Evolutionary conservation across 2,888 invertebrate species (phyloP).

Genomic region (Candidula unifasciata): DNA sequence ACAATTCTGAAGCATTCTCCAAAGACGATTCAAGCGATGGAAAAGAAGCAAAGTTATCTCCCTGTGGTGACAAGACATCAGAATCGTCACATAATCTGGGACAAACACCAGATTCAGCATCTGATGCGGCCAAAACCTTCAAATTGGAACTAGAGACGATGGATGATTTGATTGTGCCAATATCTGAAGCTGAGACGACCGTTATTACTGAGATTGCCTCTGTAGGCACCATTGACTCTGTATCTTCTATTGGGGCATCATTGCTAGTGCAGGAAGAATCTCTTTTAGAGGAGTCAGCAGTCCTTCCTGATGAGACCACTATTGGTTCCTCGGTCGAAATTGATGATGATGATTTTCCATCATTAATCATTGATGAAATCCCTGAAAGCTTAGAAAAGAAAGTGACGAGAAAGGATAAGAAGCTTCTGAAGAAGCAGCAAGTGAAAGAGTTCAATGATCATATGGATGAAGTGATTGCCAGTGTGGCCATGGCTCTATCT

Average conservation of each 20-base stretch:
- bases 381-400: conserved; percentile 50
- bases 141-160: conserved; percentile 39
- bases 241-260: neutral
- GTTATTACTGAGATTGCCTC: conserved; percentile 42
- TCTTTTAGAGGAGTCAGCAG: neutral
- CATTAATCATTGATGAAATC: conserved; percentile 50
- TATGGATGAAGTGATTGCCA: conserved; percentile 54
- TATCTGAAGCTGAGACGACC: conserved; percentile 52
- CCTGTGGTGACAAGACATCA: conserved; percentile 12
- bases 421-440: conserved; percentile 48
- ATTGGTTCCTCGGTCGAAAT: conserved; percentile 48
- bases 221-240: neutral
- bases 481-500: conserved; percentile 43
- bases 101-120: conserved; percentile 11
- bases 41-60: conserved; percentile 25
- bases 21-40: conserved; percentile 48
- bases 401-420: conserved; percentile 38
- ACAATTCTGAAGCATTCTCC: conserved; percentile 45
- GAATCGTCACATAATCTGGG: neutral
- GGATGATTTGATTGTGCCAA: conserved; percentile 48
- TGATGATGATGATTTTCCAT: conserved; percentile 49
- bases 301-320: conserved; percentile 38
- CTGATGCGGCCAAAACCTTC: neutral
- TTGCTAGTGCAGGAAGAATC: conserved; percentile 27
- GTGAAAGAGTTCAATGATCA: conserved; percentile 51